Base-by-base conservation (phyloP, 2,797 vertebrate genomes). In the Novumbra hubbsi region DNA sequence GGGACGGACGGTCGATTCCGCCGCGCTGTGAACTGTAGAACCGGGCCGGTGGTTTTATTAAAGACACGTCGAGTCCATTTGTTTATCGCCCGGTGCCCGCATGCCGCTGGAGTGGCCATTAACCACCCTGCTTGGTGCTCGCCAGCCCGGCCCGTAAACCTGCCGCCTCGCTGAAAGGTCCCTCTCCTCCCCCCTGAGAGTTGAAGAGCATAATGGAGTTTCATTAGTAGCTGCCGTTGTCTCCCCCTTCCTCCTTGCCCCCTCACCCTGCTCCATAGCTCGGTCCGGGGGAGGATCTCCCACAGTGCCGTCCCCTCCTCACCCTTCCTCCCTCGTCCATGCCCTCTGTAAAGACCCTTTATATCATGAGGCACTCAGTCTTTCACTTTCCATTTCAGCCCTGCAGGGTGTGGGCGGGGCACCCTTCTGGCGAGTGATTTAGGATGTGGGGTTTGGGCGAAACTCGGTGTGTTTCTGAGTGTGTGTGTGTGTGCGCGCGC, bases 81-180 rank as follows among this genome's bases (percentile, higher is more conserved):
- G 65, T 84, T 86, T 84, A 86, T 85, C 83, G 72, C 80, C 70
- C 5, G 68, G 0, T 71, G 80, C 74, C 78, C 63, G 16, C 21
- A 48, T 74, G 77, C 77, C 68, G 19, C 77, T 50, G 81, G 80
- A 83, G 87, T 84, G 75, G 75, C 34, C 80, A 76, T 88, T 84
- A 86, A 80, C 49, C 52, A 71, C 41, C 3, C 4, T 74, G 71
- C 73, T 1, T 5, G 34, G 45, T 30, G 50, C 41, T 0, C 60
- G 48, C 74, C 72, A 76, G n/a, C 71, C 57, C 78, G 66, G 70
- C 79, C 81, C 84, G 81, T 87, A 85, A 85, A 89, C 87, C 83
- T 79, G 55, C 68, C 62, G 55, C 76, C 78, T 45, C 0, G 48
- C 80, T 79, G 73, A 84, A 70, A 68, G 84, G 77, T 68, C 78